phyloP scores from a whole-genome alignment of 2,113 vertebrate genomes.

The Vanacampus margaritifer region DNA sequence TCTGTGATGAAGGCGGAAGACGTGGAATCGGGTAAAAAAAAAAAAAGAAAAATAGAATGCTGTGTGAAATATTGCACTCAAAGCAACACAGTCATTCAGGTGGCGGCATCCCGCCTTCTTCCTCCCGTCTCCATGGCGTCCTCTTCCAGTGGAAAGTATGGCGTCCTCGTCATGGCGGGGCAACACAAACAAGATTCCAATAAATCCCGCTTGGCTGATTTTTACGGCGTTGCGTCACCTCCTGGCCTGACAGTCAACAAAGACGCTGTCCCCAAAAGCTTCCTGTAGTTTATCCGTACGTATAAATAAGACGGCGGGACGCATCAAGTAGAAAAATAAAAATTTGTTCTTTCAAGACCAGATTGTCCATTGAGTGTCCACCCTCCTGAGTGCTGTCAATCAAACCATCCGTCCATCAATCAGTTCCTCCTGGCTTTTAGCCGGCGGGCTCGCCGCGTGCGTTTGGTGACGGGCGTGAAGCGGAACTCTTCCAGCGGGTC shows the following conservation, averaged over 20 bases:
- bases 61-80: slow-evolving; percentile 78
- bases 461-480: slow-evolving; percentile 79
- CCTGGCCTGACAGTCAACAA: slow-evolving; percentile 46
- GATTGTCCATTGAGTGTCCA: slow-evolving; percentile 36
- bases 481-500: slow-evolving; percentile 75
- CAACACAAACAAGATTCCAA: slow-evolving; percentile 72
- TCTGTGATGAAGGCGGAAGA: slow-evolving; percentile 47
- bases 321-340: slow-evolving; percentile 78
- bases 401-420: slow-evolving; percentile 12
- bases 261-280: slow-evolving; percentile 40
- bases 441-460: slow-evolving; percentile 77
- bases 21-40: slow-evolving; percentile 68
- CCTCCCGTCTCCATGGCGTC: slow-evolving; percentile 66
- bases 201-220: slow-evolving; percentile 65
- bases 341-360: slow-evolving; percentile 57
- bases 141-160: slow-evolving; percentile 71
- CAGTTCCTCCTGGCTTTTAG: slow-evolving; percentile 74
- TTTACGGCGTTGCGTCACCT: slow-evolving; percentile 63
- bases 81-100: slow-evolving; percentile 68
- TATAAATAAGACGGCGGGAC: slow-evolving; percentile 72
- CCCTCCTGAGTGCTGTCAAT: slow-evolving; percentile 36
- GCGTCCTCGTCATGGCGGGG: slow-evolving; percentile 61
- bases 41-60: slow-evolving; percentile 23
- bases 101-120: slow-evolving; percentile 55
- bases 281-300: slow-evolving; percentile 68